A percentile compares a stretch with the other conserved stretches of the same genome.
Conservation (phyloP, 2,113 vertebrate species). For the Barnardius zonarius region DNA sequence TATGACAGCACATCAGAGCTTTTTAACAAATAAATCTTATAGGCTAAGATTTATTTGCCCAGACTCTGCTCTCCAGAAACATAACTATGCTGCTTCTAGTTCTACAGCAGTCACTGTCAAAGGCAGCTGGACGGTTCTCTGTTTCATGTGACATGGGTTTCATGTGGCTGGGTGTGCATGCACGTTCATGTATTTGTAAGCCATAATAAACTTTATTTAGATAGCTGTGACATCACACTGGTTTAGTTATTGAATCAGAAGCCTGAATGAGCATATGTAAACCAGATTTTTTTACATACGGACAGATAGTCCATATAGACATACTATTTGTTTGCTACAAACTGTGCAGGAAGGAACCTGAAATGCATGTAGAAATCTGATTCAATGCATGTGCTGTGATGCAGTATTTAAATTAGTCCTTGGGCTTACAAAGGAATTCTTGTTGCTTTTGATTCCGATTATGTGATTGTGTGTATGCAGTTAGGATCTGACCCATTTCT, state of each 20-base stretch:
- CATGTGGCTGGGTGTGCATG: neutral
- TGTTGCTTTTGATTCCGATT: neutral
- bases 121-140: neutral
- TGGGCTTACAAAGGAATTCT: neutral
- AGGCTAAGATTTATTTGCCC: neutral
- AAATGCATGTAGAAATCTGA: neutral
- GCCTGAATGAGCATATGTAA: neutral
- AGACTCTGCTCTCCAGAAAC: neutral
- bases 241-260: neutral
- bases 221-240: neutral
- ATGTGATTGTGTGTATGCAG: neutral
- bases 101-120: neutral
- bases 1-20: neutral
- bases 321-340: neutral
- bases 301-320: neutral
- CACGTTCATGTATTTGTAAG: neutral
- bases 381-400: neutral
- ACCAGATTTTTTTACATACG: neutral
- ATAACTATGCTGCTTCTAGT: neutral
- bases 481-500: neutral
- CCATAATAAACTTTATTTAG: neutral
- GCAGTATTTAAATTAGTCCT: neutral
- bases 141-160: fast-evolving
- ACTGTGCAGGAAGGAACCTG: neutral
- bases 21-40: neutral